Evolutionary conservation across 2,113 vertebrate species (phyloP), one percentile per base, ranked within the genome.

Genomic region (Laticauda colubrina): DNA sequence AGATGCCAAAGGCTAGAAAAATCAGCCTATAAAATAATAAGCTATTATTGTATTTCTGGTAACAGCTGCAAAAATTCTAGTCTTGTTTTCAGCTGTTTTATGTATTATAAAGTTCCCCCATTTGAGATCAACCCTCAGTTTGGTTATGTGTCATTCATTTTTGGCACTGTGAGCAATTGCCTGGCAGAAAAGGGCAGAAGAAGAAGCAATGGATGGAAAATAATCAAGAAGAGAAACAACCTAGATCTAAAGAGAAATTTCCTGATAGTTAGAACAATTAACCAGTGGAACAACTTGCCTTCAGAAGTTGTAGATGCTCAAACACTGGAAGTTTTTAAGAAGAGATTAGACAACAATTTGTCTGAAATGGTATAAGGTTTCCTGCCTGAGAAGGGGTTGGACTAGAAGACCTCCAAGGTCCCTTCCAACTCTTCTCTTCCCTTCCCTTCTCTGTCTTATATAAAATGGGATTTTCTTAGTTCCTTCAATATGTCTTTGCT

Each of bases 41-140:
- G 8, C 26, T 12, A n/a, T 88, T 91, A 91, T n/a, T 81, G 75
- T 81, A 81, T 81, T 81, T 81, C 26, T 88, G 12, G 7, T 88
- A 92, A 45, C 94, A 96, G 95, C 95, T 97, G 95, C 0, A 3
- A 34, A 0, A 8, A 85, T 56, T 29, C n/a, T 94, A 92, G 89
- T 95, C 92, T 94, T 0, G 87, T 89, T 64, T 95, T 61, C 92
- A 56, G 8, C 39, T 96, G 89, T 90, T 93, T 15, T 48, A 93
- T 64, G 89, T 0, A 91, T 93, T 43, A 93, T 92, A 94, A 91
- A 86, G 89, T 92, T 14, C 4, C 43, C 94, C 14, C 10, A 57
- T 26, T 20, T 39, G 26, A 89, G 54, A 57, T 34, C 89, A 86
- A 43, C 12, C 26, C 11, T 55, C 26, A 29, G 24, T 29, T 53